Base-by-base conservation (phyloP, 2,113 vertebrate species). In the Micronycteris hirsuta region DNA sequence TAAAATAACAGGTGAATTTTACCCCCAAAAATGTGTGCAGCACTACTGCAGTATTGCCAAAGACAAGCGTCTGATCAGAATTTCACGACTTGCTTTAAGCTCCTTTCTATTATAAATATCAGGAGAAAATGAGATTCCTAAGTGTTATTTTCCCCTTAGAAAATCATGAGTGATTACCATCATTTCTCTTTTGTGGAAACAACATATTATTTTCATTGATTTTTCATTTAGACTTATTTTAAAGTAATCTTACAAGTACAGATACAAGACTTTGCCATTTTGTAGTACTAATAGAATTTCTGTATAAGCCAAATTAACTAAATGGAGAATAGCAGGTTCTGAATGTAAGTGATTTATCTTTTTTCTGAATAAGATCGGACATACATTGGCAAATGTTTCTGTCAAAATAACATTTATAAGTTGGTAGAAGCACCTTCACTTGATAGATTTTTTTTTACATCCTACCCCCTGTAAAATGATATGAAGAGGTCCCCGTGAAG, bases 191-290 rank as follows among this genome's bases (percentile, higher is more conserved):
- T 96, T 97, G 65, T 91, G 65, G 47, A 96, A 96, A 88, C 11
- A 94, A 20, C n/a, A 54, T 88, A 90, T 95, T 93, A 95, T 96
- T 97, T 97, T 88, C 65, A 97, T 95, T 97, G 94, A 97, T 96
- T 95, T 95, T 74, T 71, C 90, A 97, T 93, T 94, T 94, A 92
- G 73, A 96, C 93, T 92, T 97, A 80, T 97, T 97, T 97, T 52
- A 88, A 97, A 96, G 93, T 93, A 96, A 96, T 98, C 97, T 92
- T 96, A 76, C 41, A 96, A 77, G 85, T 47, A 92, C 1, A 84
- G 90, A 95, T 93, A 94, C 58, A 41, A 96, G 90, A 94, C n/a
- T 93, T 90, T 76, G 41, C 81, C 84, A 97, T 96, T 97, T 95
- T 74, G 78, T 68, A 93, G 65, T n/a, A 56, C 67, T 93, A 88